A percentile compares a stretch with the other conserved stretches of the same genome.
phyloP scores from a whole-genome alignment of 2,113 vertebrate genomes.

The Misgurnus anguillicaudatus region DNA sequence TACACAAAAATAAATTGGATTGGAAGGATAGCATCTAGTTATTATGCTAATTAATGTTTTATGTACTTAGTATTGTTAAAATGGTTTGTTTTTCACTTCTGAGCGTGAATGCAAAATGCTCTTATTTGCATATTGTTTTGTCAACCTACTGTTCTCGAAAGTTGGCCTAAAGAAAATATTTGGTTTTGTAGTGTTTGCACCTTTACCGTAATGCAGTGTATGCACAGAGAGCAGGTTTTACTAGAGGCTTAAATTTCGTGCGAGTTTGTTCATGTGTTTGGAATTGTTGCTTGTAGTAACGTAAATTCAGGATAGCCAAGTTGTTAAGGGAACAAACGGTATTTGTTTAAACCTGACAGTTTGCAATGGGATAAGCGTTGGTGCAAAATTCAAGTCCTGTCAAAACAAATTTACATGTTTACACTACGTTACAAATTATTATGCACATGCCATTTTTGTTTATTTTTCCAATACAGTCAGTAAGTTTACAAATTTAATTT shows the following conservation, averaged over 20 bases:
- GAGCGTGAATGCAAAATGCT: not conserved
- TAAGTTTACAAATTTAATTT: too few species aligned
- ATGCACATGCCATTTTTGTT: too few species aligned
- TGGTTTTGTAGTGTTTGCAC: conserved; percentile 8
- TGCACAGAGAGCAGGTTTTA: not conserved
- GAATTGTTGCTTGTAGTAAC: not conserved
- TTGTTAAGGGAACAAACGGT: not conserved
- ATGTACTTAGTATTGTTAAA: not conserved
- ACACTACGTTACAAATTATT: too few species aligned
- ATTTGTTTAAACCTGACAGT: not conserved
- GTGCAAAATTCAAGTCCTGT: not conserved
- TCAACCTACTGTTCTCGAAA: conserved; percentile 14
- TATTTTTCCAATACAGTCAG: too few species aligned
- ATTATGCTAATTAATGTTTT: not conserved
- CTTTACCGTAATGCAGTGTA: conserved; percentile 4
- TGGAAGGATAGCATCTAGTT: not conserved
- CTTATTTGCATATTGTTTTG: conserved; percentile 21
- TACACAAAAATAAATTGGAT: too few species aligned
- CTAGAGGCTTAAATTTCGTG: not conserved
- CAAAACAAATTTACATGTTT: not conserved
- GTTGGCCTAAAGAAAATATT: conserved; percentile 25
- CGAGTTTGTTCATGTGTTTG: not conserved
- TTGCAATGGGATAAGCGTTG: not conserved
- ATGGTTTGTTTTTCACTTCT: not conserved
- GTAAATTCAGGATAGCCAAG: not conserved